phyloP scores from a whole-genome alignment of 2,113 vertebrate species.

The Solea solea region DNA sequence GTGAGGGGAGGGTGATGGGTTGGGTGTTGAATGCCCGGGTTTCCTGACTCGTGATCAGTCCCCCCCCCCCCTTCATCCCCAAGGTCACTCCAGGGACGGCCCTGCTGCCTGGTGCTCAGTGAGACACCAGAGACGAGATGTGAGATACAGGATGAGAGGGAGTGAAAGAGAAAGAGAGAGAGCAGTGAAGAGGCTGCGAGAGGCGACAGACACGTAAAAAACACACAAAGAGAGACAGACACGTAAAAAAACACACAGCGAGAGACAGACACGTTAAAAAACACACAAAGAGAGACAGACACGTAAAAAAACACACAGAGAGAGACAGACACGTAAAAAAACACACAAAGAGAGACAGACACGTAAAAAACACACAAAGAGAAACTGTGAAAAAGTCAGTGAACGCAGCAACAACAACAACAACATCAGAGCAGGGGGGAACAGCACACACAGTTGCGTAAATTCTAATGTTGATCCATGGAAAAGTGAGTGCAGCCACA shows the following conservation, averaged over 20 bases:
- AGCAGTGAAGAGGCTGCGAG: conserved; percentile 45
- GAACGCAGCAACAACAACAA: conserved; percentile 34
- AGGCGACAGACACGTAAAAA: background rate
- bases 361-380: conserved; percentile 10
- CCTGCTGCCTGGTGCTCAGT: conserved; percentile 56
- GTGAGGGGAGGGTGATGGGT: conserved; percentile 54
- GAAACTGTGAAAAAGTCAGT: background rate
- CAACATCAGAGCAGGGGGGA: conserved; percentile 20
- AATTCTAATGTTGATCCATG: conserved; percentile 65
- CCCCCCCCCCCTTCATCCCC: conserved; percentile 22
- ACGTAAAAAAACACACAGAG: conserved; percentile 5
- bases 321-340: conserved; percentile 6
- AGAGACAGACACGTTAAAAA: conserved; percentile 17
- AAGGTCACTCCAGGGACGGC: conserved; percentile 83
- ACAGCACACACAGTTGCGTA: conserved; percentile 57
- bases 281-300: conserved; percentile 14
- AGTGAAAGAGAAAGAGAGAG: conserved; percentile 19
- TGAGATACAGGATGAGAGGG: conserved; percentile 46
- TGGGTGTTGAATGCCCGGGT: conserved; percentile 69
- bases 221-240: conserved; percentile 21
- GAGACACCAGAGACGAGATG: conserved; percentile 58
- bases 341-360: conserved; percentile 15
- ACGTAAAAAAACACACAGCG: too few species aligned
- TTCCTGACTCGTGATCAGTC: conserved; percentile 81
- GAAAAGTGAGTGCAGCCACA: conserved; percentile 50